Base-by-base conservation (phyloP, 2,888 invertebrate species). In the Mesorhabditis belari region DNA sequence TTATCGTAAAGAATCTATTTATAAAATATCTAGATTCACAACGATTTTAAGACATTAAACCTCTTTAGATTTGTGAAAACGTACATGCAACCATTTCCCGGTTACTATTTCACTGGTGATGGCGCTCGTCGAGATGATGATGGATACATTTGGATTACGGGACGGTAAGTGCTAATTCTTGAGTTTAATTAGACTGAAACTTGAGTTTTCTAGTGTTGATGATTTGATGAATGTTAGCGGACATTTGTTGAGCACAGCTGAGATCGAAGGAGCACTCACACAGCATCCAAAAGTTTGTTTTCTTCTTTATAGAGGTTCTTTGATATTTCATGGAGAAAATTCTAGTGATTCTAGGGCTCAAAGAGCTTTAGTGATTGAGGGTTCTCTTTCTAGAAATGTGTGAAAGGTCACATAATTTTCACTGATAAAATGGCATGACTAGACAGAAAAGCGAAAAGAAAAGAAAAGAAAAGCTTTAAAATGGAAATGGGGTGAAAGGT, bases 211-310 rank as follows among this genome's bases (percentile, higher is more conserved):
- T 51, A 35, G 44, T 54, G 90, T 95, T 49, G 96, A 98, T 82
- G 98, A 98, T 82, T 94, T 98, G 92, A 85, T 98, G 71, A 98
- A 98, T 83, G 95, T 98, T 6, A 94, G 93, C 2, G 98, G 96
- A 0, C 96, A 98, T 83, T 85, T 98, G 59, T 89, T 98, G 88
- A 93, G 93, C 65, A 98, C 96, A 0, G 90, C 96, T 0, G 94
- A 98, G 85, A 85, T 87, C 25, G 86, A 87, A 75, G 84, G 85
- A 0, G 85, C 85, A 6, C 76, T 85, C 51, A 81, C 83, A 17
- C 81, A 82, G 35, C 85, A 85, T 69, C 73, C 72, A 24, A 76
- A 77, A 59, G 63, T 65, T 4, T 25, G 35, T n/a, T 19, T 9
- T 17, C 4, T 9, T 54, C 25, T 26, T 55, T 55, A n/a, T n/a